Percentiles rank a stretch among this genome's conserved stretches.
Conservation (phyloP, 2,888 invertebrate genomes). For the Cordilura impudica region DNA sequence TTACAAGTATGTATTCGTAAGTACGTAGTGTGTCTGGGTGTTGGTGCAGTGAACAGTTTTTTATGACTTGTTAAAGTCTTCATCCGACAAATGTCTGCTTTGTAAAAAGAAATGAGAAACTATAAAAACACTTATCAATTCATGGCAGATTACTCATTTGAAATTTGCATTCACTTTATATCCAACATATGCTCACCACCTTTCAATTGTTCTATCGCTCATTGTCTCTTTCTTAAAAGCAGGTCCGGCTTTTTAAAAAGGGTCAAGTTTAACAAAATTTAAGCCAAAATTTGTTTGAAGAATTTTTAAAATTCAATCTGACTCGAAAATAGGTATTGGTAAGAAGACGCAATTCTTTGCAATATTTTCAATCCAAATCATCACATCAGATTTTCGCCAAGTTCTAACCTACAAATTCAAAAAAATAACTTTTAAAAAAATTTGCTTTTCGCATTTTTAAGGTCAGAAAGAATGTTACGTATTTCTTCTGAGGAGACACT, state of each 20-base stretch:
- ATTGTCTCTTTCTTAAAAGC: background rate
- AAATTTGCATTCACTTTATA: conserved; percentile 33
- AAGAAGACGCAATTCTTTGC: no score
- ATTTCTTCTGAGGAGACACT: no score
- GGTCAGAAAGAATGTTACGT: no score
- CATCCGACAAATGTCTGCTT: conserved; percentile 18
- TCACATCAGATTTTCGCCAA: no score
- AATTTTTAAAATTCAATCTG: no score
- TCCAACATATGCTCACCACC: conserved; percentile 2
- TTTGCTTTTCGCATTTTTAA: no score
- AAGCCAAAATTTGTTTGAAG: no score
- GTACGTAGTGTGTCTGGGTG: conserved; percentile 2
- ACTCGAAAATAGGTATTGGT: no score
- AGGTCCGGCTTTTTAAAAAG: background rate
- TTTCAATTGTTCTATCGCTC: background rate
- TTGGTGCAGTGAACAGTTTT: background rate
- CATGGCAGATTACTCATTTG: conserved; percentile 33
- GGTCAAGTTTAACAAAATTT: no score
- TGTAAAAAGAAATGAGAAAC: conserved; percentile 1
- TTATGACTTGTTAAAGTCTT: conserved; percentile 30
- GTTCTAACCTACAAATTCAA: no score
- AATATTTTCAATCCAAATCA: no score
- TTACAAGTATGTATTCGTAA: background rate
- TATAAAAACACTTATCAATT: conserved; percentile 32
- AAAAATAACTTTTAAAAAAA: no score